A percentile compares a stretch with the other conserved stretches of the same genome.
Conservation (phyloP, 2,797 vertebrate species). For the Cynopterus sphinx region DNA sequence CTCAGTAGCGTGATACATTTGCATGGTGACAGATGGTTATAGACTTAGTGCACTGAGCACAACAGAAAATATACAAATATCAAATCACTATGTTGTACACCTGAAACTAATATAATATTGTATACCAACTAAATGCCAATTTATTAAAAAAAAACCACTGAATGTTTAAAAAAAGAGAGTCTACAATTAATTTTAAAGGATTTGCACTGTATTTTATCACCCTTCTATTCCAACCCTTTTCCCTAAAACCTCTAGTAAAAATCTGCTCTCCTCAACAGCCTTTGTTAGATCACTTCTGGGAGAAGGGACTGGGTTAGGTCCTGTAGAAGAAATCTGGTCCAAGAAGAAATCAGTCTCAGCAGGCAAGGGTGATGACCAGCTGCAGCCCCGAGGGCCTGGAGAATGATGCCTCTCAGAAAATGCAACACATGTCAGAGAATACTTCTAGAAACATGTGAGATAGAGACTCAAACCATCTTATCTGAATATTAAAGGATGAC, state of each 20-base stretch:
- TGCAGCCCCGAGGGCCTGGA: rapidly evolving
- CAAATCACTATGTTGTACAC: too few species aligned
- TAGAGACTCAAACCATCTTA: not conserved
- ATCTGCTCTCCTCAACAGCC: not conserved
- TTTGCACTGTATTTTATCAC: not conserved
- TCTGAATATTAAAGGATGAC: not conserved
- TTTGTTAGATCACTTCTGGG: not conserved
- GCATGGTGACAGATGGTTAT: too few species aligned
- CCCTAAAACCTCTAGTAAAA: not conserved
- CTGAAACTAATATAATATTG: too few species aligned
- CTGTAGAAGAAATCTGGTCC: not conserved
- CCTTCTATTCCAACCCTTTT: too few species aligned
- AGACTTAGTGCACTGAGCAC: too few species aligned
- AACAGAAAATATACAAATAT: too few species aligned
- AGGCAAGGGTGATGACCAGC: not conserved
- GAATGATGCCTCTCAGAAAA: not conserved
- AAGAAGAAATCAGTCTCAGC: not conserved
- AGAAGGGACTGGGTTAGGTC: not conserved
- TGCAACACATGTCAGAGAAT: not conserved
- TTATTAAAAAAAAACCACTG: too few species aligned
- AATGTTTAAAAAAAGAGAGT: not conserved
- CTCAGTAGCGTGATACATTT: too few species aligned
- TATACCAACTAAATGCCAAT: too few species aligned
- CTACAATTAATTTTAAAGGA: not conserved
- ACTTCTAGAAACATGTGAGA: not conserved